phyloP scores from a whole-genome alignment of 2,888 invertebrate species.

The Eremobia ochroleuca region DNA sequence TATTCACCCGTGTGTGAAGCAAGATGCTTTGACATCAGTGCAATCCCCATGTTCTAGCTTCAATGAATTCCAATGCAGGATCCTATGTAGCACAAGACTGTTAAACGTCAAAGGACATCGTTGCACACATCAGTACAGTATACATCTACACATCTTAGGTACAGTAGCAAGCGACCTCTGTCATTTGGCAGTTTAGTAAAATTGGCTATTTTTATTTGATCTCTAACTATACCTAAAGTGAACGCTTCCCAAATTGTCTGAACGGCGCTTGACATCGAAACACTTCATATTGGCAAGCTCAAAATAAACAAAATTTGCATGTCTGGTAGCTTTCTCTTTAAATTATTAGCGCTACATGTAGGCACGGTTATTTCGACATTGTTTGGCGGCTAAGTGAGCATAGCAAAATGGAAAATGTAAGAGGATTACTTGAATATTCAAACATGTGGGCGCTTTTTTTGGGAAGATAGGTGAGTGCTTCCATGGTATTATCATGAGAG shows the following conservation, averaged over 20 bases:
- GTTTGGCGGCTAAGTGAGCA: too few relatives aligned
- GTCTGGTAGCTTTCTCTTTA: background rate
- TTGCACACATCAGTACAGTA: background rate
- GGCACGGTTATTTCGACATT: background rate
- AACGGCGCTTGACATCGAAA: background rate
- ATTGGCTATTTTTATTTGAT: background rate
- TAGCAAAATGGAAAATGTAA: background rate
- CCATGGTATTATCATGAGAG: too few relatives aligned
- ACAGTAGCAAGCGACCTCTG: background rate
- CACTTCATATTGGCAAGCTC: background rate
- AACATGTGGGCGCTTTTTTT: too few relatives aligned
- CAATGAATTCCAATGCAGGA: background rate
- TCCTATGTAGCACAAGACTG: background rate
- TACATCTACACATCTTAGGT: background rate
- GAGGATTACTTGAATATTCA: background rate
- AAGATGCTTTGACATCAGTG: background rate
- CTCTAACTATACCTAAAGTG: background rate
- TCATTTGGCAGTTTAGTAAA: background rate
- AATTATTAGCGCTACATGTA: background rate
- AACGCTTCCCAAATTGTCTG: background rate
- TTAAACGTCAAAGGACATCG: background rate
- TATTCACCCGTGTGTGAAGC: background rate
- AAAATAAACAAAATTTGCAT: conserved; percentile 8
- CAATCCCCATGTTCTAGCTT: background rate
- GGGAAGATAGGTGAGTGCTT: background rate